Base-by-base conservation (phyloP, 2,888 invertebrate species). In the Strigamia crassipes region DNA sequence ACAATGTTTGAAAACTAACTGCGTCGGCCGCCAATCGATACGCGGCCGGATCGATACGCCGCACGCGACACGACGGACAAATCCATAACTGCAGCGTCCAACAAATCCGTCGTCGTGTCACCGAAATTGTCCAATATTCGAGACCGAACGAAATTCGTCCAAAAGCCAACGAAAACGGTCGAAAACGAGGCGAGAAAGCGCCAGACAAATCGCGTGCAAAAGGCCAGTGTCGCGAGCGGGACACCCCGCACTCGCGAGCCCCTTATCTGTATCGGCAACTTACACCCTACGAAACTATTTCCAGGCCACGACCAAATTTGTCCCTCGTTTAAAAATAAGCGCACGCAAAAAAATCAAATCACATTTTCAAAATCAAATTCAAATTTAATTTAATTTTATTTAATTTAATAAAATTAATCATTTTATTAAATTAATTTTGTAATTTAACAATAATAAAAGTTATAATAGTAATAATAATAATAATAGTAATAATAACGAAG, bases 241-340 rank as follows among this genome's bases (percentile, higher is more conserved):
- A 61, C 61, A 61, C 61, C 61, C 61, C 61, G 10, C n/a, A 2
- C 3, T 61, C 61, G 23, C 61, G 61, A 61, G 61, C 61, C 61
- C 61, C 61, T 61, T 61, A 61, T 61, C 61, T 15, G 61, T n/a
- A 61, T 13, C 42, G 42, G 21, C 61, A 61, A 61, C 61, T 61
- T 61, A 61, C 61, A 61, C 61, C 61, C 61, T 18, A 61, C 61
- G 2, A 61, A 61, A 61, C 61, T 61, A 61, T 61, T 61, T 61
- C 61, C 61, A 61, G 21, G 61, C 61, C 61, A 61, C 61, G 23
- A 61, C 61, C 61, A 61, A 61, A 61, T 61, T 61, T 61, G 61
- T 61, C 6, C 4, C 61, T 61, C 61, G 23, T 61, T 61, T 61
- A 61, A 21, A 61, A 61, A 61, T 61, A 61, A 18, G 18, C n/a